Evolutionary conservation across 2,797 vertebrate genomes (phyloP).

Genomic region (Phalanger gymnotis): DNA sequence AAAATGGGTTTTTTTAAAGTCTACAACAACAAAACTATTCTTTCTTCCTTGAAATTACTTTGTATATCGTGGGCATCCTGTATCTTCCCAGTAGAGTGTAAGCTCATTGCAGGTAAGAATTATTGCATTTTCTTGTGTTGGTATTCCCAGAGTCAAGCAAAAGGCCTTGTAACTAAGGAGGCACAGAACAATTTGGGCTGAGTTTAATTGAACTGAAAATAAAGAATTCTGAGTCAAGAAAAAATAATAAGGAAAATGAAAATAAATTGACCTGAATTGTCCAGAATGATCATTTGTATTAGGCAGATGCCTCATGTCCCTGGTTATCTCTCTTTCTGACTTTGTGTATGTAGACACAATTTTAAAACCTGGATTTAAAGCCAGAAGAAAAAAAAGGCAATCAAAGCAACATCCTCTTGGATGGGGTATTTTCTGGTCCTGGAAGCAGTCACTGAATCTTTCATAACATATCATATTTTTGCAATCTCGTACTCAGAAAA

Average conservation of each 20-base stretch:
- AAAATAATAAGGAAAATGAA: conserved; percentile 48
- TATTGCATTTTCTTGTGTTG: background rate
- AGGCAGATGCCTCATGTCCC: background rate
- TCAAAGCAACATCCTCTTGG: conserved; percentile 7
- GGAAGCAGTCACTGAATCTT: conserved; percentile 3
- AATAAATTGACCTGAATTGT: conserved; percentile 8
- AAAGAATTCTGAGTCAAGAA: conserved; percentile 40
- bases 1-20: background rate
- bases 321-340: background rate
- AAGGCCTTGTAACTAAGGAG: conserved; percentile 2
- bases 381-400: conserved; percentile 47
- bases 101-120: background rate
- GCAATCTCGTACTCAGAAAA: conserved; percentile 45
- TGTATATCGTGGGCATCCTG: background rate
- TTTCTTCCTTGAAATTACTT: background rate
- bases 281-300: background rate
- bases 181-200: conserved; percentile 30
- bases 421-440: background rate
- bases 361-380: conserved; percentile 31
- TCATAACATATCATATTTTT: conserved; percentile 10
- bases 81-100: background rate
- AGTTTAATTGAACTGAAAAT: conserved; percentile 28
- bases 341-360: background rate
- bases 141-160: background rate
- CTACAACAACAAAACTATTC: background rate